phyloP scores from a whole-genome alignment of 2,113 vertebrate species.

The Poeciliopsis prolifica region DNA sequence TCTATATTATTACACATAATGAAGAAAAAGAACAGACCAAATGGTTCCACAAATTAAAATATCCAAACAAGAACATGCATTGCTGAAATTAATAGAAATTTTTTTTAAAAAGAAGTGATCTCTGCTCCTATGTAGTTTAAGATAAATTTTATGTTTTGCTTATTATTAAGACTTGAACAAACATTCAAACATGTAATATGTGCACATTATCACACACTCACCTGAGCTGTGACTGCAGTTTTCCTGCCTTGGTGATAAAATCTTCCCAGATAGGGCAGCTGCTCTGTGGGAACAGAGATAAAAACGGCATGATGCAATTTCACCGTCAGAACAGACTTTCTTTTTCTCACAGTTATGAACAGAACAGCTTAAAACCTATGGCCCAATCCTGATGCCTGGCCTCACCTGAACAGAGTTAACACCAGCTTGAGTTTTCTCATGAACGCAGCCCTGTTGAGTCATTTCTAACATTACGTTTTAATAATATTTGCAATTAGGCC shows the following conservation, averaged over 20 bases:
- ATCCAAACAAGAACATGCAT: not conserved
- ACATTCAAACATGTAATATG: constrained; percentile 2
- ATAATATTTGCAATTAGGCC: not conserved
- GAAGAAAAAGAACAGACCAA: not conserved
- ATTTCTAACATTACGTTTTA: not conserved
- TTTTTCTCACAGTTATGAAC: constrained; percentile 35
- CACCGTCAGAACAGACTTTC: constrained; percentile 38
- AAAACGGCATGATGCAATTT: constrained; percentile 12
- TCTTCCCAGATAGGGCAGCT: constrained; percentile 87
- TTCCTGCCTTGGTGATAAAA: constrained; percentile 84
- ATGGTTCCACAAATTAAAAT: not conserved
- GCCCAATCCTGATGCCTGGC: constrained; percentile 24
- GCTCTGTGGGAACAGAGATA: constrained; percentile 69
- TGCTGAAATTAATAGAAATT: not conserved
- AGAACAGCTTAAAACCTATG: constrained; percentile 30
- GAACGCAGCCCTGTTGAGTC: not conserved
- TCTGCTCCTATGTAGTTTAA: not conserved
- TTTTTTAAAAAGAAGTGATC: not conserved
- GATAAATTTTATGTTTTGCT: not conserved
- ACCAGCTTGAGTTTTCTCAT: not conserved
- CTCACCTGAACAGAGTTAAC: constrained; percentile 28
- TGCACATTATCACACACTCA: constrained; percentile 56
- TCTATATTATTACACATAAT: too few species aligned
- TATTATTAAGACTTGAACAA: constrained; percentile 4
- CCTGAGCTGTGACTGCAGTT: constrained; percentile 86